phyloP scores from a whole-genome alignment of 2,888 invertebrate genomes.

The Tridacna crocea region DNA sequence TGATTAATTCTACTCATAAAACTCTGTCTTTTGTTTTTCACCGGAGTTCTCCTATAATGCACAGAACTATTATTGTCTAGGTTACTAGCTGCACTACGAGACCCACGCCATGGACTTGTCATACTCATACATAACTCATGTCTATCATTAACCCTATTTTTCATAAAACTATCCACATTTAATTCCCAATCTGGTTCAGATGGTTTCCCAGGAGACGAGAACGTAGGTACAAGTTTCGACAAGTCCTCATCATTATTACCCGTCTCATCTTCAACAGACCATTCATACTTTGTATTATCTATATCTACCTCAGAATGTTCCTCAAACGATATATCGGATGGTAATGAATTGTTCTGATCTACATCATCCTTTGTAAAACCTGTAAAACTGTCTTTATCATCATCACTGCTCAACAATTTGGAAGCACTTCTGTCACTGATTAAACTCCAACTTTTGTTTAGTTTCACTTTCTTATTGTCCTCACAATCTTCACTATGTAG shows the following conservation, averaged over 20 bases:
- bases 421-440: conserved; percentile 67
- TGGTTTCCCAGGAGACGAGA: conserved; percentile 72
- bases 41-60: not conserved
- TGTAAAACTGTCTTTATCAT: conserved; percentile 65
- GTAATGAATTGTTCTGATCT: conserved; percentile 39
- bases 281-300: conserved; percentile 67
- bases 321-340: conserved; percentile 69
- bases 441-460: conserved; percentile 68
- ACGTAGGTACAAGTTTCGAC: conserved; percentile 41
- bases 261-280: conserved; percentile 59
- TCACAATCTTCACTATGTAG: conserved; percentile 14
- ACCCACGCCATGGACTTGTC: conserved; percentile 43
- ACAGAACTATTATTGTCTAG: not conserved
- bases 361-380: conserved; percentile 64
- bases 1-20: conserved; percentile 7
- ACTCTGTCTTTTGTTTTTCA: conserved; percentile 1
- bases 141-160: conserved; percentile 49
- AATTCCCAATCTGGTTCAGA: conserved; percentile 76
- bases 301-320: conserved; percentile 68
- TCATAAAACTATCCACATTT: conserved; percentile 70
- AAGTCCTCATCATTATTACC: conserved; percentile 30
- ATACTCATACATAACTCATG: conserved; percentile 36
- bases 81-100: conserved; percentile 20
- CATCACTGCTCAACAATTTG: conserved; percentile 65
- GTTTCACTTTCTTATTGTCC: conserved; percentile 63